phyloP scores from a whole-genome alignment of 2,113 vertebrate species.

The Ellobius talpinus region DNA sequence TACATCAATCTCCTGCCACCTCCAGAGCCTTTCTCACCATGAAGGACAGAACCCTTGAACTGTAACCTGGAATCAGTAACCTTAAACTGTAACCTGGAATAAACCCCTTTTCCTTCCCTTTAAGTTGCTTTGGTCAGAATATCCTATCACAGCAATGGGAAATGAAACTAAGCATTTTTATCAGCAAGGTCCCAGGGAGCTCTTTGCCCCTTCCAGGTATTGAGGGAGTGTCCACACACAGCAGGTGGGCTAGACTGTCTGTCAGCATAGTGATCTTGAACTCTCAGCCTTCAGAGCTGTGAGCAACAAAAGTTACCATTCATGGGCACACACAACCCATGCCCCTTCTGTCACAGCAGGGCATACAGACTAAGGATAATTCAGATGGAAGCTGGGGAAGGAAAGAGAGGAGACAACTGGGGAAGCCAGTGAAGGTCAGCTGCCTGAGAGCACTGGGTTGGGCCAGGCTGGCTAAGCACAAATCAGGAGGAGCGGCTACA shows the following conservation, averaged over 20 bases:
- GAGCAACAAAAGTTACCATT: neutral
- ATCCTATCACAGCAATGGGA: neutral
- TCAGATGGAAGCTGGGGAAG: neutral
- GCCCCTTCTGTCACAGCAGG: neutral
- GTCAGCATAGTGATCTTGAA: neutral
- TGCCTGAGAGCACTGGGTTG: neutral
- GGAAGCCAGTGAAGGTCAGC: neutral
- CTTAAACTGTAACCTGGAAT: neutral
- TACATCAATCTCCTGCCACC: neutral
- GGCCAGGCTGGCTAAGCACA: neutral
- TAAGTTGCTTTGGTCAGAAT: neutral
- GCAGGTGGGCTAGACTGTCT: neutral
- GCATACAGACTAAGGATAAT: neutral
- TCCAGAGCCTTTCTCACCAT: neutral
- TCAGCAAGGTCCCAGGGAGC: neutral
- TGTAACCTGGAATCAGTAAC: too few species aligned
- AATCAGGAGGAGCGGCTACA: neutral
- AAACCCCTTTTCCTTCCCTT: neutral
- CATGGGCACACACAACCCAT: neutral
- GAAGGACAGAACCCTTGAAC: too few species aligned
- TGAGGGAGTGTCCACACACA: neutral
- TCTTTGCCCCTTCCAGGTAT: neutral
- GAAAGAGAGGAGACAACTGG: neutral
- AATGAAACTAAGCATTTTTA: neutral
- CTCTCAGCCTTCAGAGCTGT: neutral